Evolutionary conservation across 1,140 invertebrate genomes (phyloP).

Genomic region (Drosophila sucinea): DNA sequence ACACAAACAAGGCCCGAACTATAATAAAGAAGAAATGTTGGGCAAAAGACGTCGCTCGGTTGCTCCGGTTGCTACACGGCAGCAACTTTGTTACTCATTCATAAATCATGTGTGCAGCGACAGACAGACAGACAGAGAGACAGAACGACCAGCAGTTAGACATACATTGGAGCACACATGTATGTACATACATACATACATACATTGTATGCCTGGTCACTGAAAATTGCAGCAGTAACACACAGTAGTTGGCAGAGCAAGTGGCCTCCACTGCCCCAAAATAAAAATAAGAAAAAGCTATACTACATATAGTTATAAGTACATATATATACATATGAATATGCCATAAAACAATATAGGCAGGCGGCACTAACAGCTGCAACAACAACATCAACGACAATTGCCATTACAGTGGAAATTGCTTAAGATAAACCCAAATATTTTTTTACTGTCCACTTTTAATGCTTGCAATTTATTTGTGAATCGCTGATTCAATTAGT

Average conservation of each 20-base stretch:
- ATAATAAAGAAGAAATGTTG: slow-evolving; percentile 71
- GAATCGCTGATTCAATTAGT: too few species aligned
- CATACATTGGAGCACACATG: slow-evolving; percentile 33
- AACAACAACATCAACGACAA: slow-evolving; percentile 45
- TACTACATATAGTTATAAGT: background rate
- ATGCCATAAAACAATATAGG: slow-evolving; percentile 80
- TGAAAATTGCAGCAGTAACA: slow-evolving; percentile 63
- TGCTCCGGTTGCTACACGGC: slow-evolving; percentile 68
- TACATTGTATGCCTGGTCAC: slow-evolving; percentile 63
- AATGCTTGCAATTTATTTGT: too few species aligned
- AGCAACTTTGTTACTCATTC: slow-evolving; percentile 81
- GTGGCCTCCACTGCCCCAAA: slow-evolving; percentile 35
- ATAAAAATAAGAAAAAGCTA: slow-evolving; percentile 45
- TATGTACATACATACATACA: slow-evolving; percentile 19
- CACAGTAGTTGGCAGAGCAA: background rate
- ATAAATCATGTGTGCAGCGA: slow-evolving; percentile 78
- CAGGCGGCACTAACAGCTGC: slow-evolving; percentile 45
- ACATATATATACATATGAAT: slow-evolving; percentile 60
- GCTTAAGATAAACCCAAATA: slow-evolving; percentile 17
- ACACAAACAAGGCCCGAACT: slow-evolving; percentile 49
- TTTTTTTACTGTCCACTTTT: background rate
- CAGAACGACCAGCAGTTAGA: slow-evolving; percentile 49
- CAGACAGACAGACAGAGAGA: slow-evolving; percentile 41
- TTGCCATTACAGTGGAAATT: slow-evolving; percentile 55
- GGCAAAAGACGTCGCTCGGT: slow-evolving; percentile 69